These are phyloP conservation scores for Clanis bilineata DNA, from an alignment of 2,888 invertebrate genomes.

Conservation along the genomic window DNA sequence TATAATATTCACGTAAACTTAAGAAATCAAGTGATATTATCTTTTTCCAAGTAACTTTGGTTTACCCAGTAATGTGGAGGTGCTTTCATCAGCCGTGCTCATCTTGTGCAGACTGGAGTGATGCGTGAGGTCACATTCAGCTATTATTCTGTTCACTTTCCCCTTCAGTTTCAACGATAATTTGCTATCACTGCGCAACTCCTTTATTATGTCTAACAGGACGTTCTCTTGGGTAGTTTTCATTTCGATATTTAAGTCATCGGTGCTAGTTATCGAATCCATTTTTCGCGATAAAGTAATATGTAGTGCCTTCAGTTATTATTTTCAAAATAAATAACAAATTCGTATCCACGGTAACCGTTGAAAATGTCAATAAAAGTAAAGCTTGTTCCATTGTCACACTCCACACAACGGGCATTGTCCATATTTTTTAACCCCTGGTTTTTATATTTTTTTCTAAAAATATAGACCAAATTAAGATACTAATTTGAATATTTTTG, in stretches of 20 bases:
- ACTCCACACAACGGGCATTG: too few relatives aligned
- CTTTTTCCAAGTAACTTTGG: background rate
- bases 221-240: slow-evolving; percentile 60
- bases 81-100: slow-evolving; percentile 65
- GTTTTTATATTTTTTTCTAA: too few relatives aligned
- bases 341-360: slow-evolving; percentile 33
- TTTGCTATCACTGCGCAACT: slow-evolving; percentile 55
- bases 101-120: slow-evolving; percentile 69
- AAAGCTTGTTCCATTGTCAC: background rate
- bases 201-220: slow-evolving; percentile 63
- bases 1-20: too few relatives aligned
- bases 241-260: slow-evolving; percentile 40
- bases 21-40: too few relatives aligned
- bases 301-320: too few relatives aligned
- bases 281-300: slow-evolving; percentile 32
- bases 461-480: too few relatives aligned
- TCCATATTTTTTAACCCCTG: too few relatives aligned
- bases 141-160: slow-evolving; percentile 67
- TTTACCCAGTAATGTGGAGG: slow-evolving; percentile 65
- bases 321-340: background rate
- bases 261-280: slow-evolving; percentile 61
- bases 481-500: too few relatives aligned
- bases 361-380: slow-evolving; percentile 21
- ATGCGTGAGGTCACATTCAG: slow-evolving; percentile 66
- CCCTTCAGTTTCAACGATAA: slow-evolving; percentile 55